Evolutionary conservation across 2,113 vertebrate species (phyloP).

Genomic region (Hippopotamus amphibius): DNA sequence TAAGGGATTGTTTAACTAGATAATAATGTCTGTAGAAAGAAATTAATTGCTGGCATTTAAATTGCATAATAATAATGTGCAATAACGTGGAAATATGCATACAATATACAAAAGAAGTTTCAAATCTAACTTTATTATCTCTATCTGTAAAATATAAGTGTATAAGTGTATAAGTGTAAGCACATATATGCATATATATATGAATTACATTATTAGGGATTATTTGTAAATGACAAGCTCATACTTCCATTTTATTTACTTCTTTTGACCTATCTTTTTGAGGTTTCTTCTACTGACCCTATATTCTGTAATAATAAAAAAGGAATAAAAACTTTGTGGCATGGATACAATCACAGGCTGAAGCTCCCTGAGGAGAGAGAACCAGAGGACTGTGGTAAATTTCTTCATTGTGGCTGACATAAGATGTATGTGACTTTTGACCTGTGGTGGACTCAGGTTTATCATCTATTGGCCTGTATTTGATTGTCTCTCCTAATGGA

Average conservation of each 20-base stretch:
- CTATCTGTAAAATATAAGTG: neutral
- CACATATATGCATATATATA: neutral
- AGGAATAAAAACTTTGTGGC: neutral
- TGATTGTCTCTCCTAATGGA: constrained; percentile 57
- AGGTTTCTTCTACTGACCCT: neutral
- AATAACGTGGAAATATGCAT: neutral
- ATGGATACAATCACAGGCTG: neutral
- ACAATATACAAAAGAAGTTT: neutral
- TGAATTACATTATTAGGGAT: neutral
- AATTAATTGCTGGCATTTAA: neutral
- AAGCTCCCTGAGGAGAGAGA: neutral
- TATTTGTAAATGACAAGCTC: neutral
- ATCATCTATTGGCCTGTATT: constrained; percentile 32
- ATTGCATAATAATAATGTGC: neutral
- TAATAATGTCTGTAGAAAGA: neutral
- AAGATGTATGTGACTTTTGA: neutral
- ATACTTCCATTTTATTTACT: constrained; percentile 10
- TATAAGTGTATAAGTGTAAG: neutral
- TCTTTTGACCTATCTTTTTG: constrained; percentile 30
- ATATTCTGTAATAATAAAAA: constrained; percentile 27
- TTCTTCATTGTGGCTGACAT: neutral
- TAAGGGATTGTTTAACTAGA: neutral
- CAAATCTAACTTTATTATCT: neutral
- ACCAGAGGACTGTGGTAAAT: neutral
- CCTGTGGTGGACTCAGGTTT: constrained; percentile 31